Percentiles rank a stretch among this genome's conserved stretches.
Evolutionary conservation across 1,140 invertebrate genomes (phyloP).

Genomic region (Drosophila nigromelanica): DNA sequence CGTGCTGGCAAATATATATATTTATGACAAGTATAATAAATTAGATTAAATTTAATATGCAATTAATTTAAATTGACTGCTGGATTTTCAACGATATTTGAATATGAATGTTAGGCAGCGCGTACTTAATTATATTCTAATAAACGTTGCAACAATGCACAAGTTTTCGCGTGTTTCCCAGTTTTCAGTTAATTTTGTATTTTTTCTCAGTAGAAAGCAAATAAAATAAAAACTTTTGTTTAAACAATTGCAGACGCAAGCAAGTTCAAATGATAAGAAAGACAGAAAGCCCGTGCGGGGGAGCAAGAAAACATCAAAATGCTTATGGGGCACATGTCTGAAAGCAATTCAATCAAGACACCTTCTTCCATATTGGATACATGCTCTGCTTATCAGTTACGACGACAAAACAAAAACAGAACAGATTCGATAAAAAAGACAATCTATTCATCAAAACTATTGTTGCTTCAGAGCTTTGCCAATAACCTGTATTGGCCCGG

Average conservation of each 20-base stretch:
- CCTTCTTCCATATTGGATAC: background rate
- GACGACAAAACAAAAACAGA: constrained; percentile 9
- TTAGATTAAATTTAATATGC: constrained; percentile 2
- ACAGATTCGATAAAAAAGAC: constrained; percentile 7
- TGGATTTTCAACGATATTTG: constrained; percentile 25
- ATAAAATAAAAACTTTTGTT: constrained; percentile 25
- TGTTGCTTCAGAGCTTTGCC: constrained; percentile 1
- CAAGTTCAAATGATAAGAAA: constrained; percentile 22
- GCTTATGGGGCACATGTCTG: constrained; percentile 4
- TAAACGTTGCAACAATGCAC: background rate
- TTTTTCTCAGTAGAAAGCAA: background rate
- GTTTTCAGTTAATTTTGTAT: background rate
- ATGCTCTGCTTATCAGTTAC: constrained; percentile 30
- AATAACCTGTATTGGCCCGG: constrained; percentile 13
- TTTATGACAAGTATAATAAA: background rate
- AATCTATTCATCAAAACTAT: background rate
- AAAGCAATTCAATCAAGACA: constrained; percentile 38
- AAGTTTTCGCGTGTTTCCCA: background rate
- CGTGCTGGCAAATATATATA: constrained; percentile 9
- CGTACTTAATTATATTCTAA: constrained; percentile 15
- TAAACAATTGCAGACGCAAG: constrained; percentile 33
- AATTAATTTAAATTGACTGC: constrained; percentile 16
- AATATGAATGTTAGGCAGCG: constrained; percentile 13
- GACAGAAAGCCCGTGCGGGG: constrained; percentile 6
- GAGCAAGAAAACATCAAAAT: constrained; percentile 8